phyloP scores from a whole-genome alignment of 2,797 vertebrate genomes.

The Rachycentron canadum region DNA sequence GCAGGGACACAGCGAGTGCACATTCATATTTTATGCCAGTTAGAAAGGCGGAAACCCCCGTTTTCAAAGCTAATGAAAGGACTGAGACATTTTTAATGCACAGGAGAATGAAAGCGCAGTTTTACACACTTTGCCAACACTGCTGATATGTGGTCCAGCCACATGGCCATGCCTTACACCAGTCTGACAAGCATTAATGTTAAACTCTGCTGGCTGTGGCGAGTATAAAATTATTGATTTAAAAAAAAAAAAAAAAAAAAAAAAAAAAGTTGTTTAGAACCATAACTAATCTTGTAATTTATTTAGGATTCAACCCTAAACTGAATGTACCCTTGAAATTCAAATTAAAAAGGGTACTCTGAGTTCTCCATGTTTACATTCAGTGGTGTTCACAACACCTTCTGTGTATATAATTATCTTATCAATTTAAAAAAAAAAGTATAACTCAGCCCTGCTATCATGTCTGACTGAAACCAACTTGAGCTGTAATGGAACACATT shows the following conservation, averaged over 20 bases:
- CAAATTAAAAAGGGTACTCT: not conserved
- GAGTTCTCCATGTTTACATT: not conserved
- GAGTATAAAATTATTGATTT: not conserved
- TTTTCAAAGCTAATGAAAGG: not conserved
- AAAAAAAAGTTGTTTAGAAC: not conserved
- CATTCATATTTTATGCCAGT: not conserved
- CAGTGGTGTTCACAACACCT: not conserved
- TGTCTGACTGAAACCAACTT: not conserved
- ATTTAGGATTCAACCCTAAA: no score
- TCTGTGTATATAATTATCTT: no score
- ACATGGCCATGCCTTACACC: not conserved
- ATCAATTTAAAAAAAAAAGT: no score
- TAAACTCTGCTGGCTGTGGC: not conserved
- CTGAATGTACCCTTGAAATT: no score
- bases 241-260: not conserved
- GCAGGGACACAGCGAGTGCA: not conserved
- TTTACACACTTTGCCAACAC: not conserved
- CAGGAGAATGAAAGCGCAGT: not conserved
- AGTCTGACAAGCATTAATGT: not conserved
- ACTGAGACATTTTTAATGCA: not conserved
- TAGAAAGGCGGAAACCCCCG: not conserved
- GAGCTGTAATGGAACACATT: not conserved
- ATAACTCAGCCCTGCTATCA: not conserved
- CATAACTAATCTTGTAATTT: not conserved
- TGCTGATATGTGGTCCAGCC: not conserved